Percentiles rank a stretch among this genome's conserved stretches.
phyloP scores from a whole-genome alignment of 2,797 vertebrate genomes.

The Cygnus olor region DNA sequence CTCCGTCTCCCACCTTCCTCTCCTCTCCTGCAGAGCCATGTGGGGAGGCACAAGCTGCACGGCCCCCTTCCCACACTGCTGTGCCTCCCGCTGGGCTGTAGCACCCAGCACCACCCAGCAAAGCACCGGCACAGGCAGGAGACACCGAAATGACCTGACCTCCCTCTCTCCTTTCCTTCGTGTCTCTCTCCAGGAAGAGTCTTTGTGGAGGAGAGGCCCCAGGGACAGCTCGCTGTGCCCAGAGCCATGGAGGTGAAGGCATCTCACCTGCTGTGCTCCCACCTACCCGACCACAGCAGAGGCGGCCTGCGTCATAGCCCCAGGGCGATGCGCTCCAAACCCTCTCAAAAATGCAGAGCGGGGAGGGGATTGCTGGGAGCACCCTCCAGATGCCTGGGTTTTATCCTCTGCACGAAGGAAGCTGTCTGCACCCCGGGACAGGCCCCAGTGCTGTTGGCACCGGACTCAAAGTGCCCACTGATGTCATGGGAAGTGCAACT shows the following conservation, averaged over 20 bases:
- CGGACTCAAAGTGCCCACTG: constrained; percentile 26
- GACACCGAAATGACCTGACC: not conserved
- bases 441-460: constrained; percentile 9
- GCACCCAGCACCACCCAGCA: accelerated
- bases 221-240: not conserved
- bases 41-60: not conserved
- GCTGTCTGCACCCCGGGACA: constrained; percentile 39
- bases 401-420: not conserved
- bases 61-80: accelerated
- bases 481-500: constrained; percentile 12
- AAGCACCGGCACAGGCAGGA: not conserved
- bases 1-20: not conserved
- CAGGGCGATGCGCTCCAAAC: not conserved
- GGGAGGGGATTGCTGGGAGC: not conserved
- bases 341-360: not conserved
- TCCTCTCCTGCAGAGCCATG: accelerated
- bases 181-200: too few relatives aligned
- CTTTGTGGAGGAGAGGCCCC: not conserved
- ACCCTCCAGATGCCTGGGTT: not conserved
- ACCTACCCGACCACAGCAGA: not conserved
- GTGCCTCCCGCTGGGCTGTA: accelerated
- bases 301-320: not conserved
- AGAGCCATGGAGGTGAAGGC: not conserved
- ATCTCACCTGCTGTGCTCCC: accelerated
- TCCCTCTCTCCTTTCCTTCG: not conserved